Evolutionary conservation across 2,888 invertebrate species (phyloP).

Genomic region (Yponomeuta plumbellus): DNA sequence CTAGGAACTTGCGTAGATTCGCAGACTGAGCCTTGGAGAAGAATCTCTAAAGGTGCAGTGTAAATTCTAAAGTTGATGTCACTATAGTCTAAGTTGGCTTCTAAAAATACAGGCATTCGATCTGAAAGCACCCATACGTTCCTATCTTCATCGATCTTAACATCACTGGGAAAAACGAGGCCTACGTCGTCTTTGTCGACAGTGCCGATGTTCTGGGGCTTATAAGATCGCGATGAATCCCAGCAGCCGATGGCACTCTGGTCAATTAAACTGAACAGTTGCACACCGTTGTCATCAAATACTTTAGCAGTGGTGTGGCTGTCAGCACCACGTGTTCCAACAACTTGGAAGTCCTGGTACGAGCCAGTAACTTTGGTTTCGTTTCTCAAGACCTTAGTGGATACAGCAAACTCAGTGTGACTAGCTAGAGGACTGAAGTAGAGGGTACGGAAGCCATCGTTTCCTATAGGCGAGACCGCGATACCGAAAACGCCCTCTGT

Average conservation of each 20-base stretch:
- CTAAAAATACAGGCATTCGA: slow-evolving; percentile 86
- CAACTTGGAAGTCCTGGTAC: slow-evolving; percentile 82
- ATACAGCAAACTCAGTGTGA: slow-evolving; percentile 86
- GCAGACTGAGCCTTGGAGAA: slow-evolving; percentile 85
- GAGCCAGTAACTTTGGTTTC: slow-evolving; percentile 80
- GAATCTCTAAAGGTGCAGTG: slow-evolving; percentile 79
- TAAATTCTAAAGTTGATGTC: slow-evolving; percentile 88
- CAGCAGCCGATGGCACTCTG: slow-evolving; percentile 90
- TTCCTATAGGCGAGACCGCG: slow-evolving; percentile 80
- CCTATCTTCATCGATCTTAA: slow-evolving; percentile 83
- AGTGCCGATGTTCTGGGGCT: slow-evolving; percentile 80
- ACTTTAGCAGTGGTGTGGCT: slow-evolving; percentile 84
- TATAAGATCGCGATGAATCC: slow-evolving; percentile 81
- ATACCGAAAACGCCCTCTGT: slow-evolving; percentile 89
- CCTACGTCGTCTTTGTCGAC: slow-evolving; percentile 85
- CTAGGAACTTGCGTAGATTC: slow-evolving; percentile 51
- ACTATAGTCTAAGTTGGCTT: slow-evolving; percentile 81
- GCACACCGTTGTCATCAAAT: slow-evolving; percentile 84
- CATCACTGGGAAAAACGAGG: slow-evolving; percentile 86
- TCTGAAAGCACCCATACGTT: slow-evolving; percentile 90
- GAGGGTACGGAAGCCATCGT: slow-evolving; percentile 82
- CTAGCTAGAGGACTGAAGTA: slow-evolving; percentile 89
- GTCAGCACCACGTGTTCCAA: slow-evolving; percentile 80
- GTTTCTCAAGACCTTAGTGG: slow-evolving; percentile 83
- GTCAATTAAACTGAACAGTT: slow-evolving; percentile 86